Conservation (phyloP, 2,888 invertebrate species). For the Amiota minor region DNA sequence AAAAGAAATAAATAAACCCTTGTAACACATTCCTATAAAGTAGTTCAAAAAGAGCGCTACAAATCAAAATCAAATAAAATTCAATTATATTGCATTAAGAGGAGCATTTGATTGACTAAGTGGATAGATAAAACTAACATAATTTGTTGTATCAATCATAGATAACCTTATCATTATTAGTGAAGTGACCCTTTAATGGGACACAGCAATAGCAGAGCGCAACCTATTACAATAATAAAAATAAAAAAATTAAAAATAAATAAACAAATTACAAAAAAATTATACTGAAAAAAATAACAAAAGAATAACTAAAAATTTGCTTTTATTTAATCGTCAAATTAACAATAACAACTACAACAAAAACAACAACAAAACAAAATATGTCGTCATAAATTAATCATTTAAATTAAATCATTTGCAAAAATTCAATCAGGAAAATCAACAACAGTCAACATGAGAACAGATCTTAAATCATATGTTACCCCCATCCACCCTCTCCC, state of each 20-base stretch:
- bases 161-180: constrained; percentile 3
- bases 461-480: background rate
- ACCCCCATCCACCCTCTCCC: too few species aligned
- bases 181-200: background rate
- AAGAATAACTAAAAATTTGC: too few species aligned
- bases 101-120: background rate
- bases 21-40: too few species aligned
- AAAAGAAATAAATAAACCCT: too few species aligned
- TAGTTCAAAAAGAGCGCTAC: too few species aligned
- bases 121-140: background rate
- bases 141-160: background rate
- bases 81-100: background rate
- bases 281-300: background rate
- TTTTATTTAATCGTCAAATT: too few species aligned
- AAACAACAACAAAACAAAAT: too few species aligned
- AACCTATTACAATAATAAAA: too few species aligned
- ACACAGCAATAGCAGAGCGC: background rate
- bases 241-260: too few species aligned
- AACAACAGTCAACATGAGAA: background rate
- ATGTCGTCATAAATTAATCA: background rate
- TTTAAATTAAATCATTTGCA: constrained; percentile 21
- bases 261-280: too few species aligned
- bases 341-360: too few species aligned
- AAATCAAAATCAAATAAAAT: too few species aligned
- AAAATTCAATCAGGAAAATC: constrained; percentile 22